Conservation (phyloP, 2,888 invertebrate species). For the Agriotes lineatus region DNA sequence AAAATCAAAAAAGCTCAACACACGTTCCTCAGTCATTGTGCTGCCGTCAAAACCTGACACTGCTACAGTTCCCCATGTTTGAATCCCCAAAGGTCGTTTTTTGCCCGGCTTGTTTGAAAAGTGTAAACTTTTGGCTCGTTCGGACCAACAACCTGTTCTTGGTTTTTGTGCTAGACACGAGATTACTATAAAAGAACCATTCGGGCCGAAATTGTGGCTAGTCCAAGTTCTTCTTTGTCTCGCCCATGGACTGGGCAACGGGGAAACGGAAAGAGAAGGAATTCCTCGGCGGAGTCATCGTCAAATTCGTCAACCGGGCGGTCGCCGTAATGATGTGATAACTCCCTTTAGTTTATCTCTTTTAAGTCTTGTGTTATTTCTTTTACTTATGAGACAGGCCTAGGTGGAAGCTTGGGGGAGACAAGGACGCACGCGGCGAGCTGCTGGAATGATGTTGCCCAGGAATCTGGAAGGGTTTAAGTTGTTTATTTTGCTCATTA, state of each 20-base stretch:
- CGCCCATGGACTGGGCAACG: neutral
- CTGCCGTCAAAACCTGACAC: constrained; percentile 22
- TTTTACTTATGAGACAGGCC: constrained; percentile 17
- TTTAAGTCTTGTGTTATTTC: constrained; percentile 27
- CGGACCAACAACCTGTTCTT: constrained; percentile 18
- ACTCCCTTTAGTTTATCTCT: constrained; percentile 35
- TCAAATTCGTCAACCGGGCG: constrained; percentile 20
- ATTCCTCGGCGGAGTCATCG: too few relatives aligned
- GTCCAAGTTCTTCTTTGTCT: neutral
- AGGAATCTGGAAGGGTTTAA: constrained; percentile 14
- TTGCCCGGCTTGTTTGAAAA: constrained; percentile 12
- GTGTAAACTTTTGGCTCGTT: constrained; percentile 12
- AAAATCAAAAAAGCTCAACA: too few relatives aligned
- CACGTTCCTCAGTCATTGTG: too few relatives aligned
- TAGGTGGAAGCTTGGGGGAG: neutral
- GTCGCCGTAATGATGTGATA: constrained; percentile 34
- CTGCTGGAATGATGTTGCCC: neutral
- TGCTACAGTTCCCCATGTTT: constrained; percentile 19
- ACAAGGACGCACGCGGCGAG: neutral
- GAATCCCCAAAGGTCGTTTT: constrained; percentile 14
- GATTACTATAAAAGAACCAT: constrained; percentile 19
- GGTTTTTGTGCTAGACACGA: constrained; percentile 12
- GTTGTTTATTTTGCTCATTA: constrained; percentile 4
- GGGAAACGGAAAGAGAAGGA: neutral
- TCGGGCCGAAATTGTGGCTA: neutral